Base-by-base conservation (phyloP, 2,797 vertebrate genomes). In the Bovichtus diacanthus region DNA sequence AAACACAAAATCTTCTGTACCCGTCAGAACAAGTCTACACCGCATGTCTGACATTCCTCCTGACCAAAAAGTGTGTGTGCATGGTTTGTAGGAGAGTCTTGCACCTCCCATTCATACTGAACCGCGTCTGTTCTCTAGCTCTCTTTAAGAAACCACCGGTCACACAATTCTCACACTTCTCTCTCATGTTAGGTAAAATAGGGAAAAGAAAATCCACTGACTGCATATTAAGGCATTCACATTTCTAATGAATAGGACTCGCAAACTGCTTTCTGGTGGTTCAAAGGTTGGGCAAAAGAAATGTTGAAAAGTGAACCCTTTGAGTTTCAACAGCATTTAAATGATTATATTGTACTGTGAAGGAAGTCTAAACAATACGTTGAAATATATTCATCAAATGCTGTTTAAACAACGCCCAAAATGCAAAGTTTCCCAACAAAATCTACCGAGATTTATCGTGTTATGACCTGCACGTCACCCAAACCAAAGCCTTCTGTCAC, bases 41-140 rank as follows among this genome's bases (percentile, higher is more conserved):
- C 66, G 77, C 43, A 81, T 82, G 38, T 68, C 70, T 86, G 69
- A 66, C 81, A 93, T 92, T 92, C 90, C 81, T 85, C 21, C 11
- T 6, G 58, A 58, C 50, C 34, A 25, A 38, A 39, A 27, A 13
- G 50, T 54, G 9, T 6, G 7, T 18, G 27, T 15, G 27, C 56
- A 23, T 36, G 50, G 59, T 38, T 31, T 38, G 23, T 19, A 7
- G 55, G 21, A 25, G 18, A 21, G 63, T 25, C 7, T 34, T 31
- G 44, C n/a, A 19, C 25, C 59, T 55, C 44, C 58, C 27, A 13
- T 27, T 80, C 34, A 6, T 1, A 9, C 47, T 18, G 36, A 64
- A 31, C 25, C 38, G 6, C 2, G 39, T 59, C 58, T 50, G 2
- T 38, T 47, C 54, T 71, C 39, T 8, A 6, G 2, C 6, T 39